Evolutionary conservation across 1,140 invertebrate species (phyloP).

Genomic region (Ostrea denselamellosa): DNA sequence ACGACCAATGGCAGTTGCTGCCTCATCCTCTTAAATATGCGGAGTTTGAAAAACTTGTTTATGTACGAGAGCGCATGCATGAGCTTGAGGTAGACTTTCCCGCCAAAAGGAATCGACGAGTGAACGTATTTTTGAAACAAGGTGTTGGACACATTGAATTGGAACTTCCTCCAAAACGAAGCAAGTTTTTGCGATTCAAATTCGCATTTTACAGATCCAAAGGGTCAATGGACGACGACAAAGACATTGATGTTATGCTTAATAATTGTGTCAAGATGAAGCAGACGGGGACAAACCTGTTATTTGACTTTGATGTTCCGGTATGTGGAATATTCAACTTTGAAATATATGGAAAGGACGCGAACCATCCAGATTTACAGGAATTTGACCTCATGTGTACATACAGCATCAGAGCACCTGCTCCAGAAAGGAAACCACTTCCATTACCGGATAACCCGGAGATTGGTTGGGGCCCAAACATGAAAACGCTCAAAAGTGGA

Average conservation of each 20-base stretch:
- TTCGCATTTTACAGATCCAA: constrained; percentile 31
- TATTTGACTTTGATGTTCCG: constrained; percentile 51
- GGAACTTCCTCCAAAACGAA: constrained; percentile 50
- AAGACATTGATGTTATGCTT: constrained; percentile 37
- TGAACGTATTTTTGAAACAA: constrained; percentile 51
- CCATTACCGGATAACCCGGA: constrained; percentile 52
- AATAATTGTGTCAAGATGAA: constrained; percentile 52
- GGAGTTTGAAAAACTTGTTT: constrained; percentile 62
- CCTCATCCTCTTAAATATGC: constrained; percentile 46
- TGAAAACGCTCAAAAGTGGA: constrained; percentile 40
- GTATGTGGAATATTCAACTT: constrained; percentile 56
- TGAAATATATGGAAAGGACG: constrained; percentile 56
- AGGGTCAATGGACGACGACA: constrained; percentile 29
- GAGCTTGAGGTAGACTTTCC: constrained; percentile 57
- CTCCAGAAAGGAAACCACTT: constrained; percentile 40
- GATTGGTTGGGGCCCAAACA: constrained; percentile 54
- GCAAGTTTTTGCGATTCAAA: constrained; percentile 52
- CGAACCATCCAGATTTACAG: constrained; percentile 8
- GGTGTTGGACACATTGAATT: constrained; percentile 56
- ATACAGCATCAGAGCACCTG: constrained; percentile 41
- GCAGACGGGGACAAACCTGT: constrained; percentile 14
- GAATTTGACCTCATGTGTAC: constrained; percentile 53
- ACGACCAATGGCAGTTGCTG: constrained; percentile 65
- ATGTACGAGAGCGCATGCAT: constrained; percentile 64
- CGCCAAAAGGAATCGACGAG: constrained; percentile 41